Evolutionary conservation across 2,797 vertebrate genomes (phyloP).

Genomic region (Glossophaga mutica): DNA sequence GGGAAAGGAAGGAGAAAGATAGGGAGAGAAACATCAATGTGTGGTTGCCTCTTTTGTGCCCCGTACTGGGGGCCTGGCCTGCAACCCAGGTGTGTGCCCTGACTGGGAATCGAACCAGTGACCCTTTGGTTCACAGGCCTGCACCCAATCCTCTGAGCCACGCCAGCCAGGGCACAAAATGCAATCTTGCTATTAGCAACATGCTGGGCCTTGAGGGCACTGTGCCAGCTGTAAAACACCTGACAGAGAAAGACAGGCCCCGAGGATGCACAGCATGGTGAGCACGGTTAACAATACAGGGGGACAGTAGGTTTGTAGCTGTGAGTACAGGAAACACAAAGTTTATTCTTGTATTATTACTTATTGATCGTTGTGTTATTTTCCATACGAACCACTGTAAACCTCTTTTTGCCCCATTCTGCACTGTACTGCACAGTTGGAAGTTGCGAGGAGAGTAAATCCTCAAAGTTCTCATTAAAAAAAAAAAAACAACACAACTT

Average conservation of each 20-base stretch:
- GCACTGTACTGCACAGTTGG: not conserved
- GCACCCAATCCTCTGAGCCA: too few species aligned
- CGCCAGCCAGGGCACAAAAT: not conserved
- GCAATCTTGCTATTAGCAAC: not conserved
- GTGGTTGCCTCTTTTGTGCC: too few species aligned
- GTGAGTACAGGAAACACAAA: not conserved
- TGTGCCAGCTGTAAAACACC: not conserved
- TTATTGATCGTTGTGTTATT: not conserved
- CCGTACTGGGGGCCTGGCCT: too few species aligned
- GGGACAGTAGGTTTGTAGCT: not conserved
- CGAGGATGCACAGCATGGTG: not conserved
- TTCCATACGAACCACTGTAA: not conserved
- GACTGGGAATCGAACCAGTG: too few species aligned
- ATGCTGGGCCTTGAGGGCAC: not conserved
- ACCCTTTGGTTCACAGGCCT: too few species aligned
- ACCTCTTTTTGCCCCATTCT: not conserved
- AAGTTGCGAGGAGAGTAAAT: not conserved
- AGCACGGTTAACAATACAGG: not conserved
- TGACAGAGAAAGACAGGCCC: not conserved
- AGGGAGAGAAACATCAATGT: too few species aligned
- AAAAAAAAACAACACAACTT: not conserved
- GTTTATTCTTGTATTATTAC: not conserved
- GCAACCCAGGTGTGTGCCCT: too few species aligned
- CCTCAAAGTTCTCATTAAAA: not conserved
- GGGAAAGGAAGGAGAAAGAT: too few species aligned